Conservation (phyloP, 2,113 vertebrate genomes). For the Nannospalax galili region DNA sequence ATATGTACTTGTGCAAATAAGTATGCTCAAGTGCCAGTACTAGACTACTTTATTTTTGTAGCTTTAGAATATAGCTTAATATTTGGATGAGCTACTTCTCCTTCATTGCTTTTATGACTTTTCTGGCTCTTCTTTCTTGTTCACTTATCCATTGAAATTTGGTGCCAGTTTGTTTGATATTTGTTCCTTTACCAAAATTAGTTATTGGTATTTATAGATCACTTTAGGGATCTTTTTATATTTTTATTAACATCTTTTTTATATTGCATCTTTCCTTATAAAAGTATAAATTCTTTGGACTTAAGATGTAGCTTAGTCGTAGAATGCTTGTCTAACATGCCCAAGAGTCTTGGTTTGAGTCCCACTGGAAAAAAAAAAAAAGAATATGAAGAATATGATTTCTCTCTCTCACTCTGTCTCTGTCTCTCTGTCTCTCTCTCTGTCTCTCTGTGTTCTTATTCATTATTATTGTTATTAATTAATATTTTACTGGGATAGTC, state of each 20-base stretch:
- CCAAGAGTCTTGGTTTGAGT: neutral
- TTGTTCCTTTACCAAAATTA: neutral
- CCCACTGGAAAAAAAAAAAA: neutral
- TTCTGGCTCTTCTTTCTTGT: neutral
- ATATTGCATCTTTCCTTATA: neutral
- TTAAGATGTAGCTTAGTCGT: neutral
- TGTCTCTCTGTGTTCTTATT: neutral
- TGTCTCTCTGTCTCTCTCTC: neutral
- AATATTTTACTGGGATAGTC: neutral
- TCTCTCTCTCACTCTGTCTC: neutral
- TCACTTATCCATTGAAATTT: neutral
- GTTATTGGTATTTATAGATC: neutral
- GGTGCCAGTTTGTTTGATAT: neutral
- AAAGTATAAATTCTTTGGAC: neutral
- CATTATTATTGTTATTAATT: neutral
- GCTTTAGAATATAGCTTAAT: neutral
- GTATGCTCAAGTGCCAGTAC: neutral
- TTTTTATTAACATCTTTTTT: neutral
- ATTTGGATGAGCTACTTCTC: neutral
- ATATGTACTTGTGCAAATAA: neutral
- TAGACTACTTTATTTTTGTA: neutral
- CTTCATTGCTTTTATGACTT: neutral
- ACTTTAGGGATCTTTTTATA: conserved; percentile 4
- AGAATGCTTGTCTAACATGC: neutral
- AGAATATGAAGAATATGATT: neutral